These are phyloP conservation scores for Anthonomus grandis DNA, from an alignment of 1,140 invertebrate species.

Conservation along the genomic window DNA sequence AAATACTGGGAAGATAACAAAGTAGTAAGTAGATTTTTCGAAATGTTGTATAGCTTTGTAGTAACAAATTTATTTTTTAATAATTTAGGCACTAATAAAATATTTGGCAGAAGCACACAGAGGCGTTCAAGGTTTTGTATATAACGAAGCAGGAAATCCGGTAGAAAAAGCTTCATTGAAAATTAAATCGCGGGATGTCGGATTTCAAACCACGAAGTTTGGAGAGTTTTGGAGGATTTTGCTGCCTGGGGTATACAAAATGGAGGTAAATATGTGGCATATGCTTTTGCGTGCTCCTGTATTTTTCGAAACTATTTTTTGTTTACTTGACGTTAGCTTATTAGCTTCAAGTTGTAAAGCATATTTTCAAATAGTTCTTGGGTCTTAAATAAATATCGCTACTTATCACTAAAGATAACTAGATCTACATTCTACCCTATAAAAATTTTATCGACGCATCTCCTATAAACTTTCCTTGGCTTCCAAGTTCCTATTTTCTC, in stretches of 20 bases:
- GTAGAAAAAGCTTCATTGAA: slow-evolving; percentile 80
- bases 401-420: too few relatives aligned
- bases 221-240: slow-evolving; percentile 93
- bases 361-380: background rate
- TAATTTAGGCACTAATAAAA: slow-evolving; percentile 71
- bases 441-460: too few relatives aligned
- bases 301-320: background rate
- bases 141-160: slow-evolving; percentile 76
- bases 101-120: slow-evolving; percentile 86
- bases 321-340: background rate
- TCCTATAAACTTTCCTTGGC: too few relatives aligned
- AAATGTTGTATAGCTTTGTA: background rate
- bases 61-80: slow-evolving; percentile 1
- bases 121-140: slow-evolving; percentile 79
- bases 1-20: slow-evolving; percentile 96
- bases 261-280: slow-evolving; percentile 64
- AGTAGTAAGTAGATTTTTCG: slow-evolving; percentile 56
- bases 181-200: slow-evolving; percentile 81
- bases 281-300: background rate
- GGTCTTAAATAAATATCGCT: background rate
- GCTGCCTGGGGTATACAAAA: slow-evolving; percentile 76
- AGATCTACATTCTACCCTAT: too few relatives aligned
- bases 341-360: background rate
- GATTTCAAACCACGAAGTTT: slow-evolving; percentile 83
- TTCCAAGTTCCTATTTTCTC: too few relatives aligned